Percentiles rank a stretch among this genome's conserved stretches.
phyloP scores from a whole-genome alignment of 2,888 invertebrate genomes.

The Tipula helvola region DNA sequence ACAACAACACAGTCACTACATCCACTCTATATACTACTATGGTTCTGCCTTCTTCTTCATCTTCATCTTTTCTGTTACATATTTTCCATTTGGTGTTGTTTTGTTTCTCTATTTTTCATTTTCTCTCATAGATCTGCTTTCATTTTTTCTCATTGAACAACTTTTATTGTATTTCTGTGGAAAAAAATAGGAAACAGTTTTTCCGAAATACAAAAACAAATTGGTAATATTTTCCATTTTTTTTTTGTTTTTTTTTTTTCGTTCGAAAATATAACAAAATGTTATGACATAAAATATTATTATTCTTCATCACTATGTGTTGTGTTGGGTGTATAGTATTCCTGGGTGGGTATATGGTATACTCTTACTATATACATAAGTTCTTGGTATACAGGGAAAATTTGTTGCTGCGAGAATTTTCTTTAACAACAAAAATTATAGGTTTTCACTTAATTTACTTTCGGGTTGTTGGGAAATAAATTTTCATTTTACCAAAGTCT shows the following conservation, averaged over 20 bases:
- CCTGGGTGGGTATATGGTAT: not conserved
- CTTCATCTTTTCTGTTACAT: not conserved
- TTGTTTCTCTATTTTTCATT: not conserved
- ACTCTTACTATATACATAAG: not conserved
- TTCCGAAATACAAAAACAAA: conserved; percentile 4
- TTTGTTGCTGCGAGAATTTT: not conserved
- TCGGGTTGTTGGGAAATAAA: not conserved
- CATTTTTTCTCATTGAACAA: not conserved
- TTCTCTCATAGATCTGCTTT: not conserved
- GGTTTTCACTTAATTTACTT: not conserved
- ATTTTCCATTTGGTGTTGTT: not conserved
- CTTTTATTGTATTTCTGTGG: not conserved
- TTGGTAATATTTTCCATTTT: not conserved
- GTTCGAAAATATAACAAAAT: not conserved
- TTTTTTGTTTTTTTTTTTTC: not conserved
- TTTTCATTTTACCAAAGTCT: not conserved
- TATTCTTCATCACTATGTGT: not conserved
- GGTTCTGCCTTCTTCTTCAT: not conserved
- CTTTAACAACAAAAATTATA: not conserved
- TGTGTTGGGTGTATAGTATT: not conserved
- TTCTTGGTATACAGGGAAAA: not conserved
- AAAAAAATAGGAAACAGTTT: not conserved
- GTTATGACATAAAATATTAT: conserved; percentile 4
- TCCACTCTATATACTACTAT: not conserved
- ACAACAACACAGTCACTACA: not conserved